phyloP scores from a whole-genome alignment of 1,140 invertebrate species.

The Hyles euphorbiae region DNA sequence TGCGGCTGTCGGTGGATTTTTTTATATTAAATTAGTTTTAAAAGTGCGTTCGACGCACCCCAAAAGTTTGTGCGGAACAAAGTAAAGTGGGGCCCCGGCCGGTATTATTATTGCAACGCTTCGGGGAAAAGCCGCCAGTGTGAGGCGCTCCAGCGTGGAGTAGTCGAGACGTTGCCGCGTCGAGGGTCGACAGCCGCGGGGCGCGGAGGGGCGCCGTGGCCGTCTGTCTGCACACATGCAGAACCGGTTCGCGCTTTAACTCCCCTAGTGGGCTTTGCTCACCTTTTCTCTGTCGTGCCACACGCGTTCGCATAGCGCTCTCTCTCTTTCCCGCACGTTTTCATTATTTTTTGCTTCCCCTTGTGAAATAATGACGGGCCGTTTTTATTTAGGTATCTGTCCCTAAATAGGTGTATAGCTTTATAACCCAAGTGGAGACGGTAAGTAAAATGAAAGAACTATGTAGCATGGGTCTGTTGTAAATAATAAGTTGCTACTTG shows the following conservation, averaged over 20 bases:
- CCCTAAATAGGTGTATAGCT: conserved; percentile 54
- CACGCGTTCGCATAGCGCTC: conserved; percentile 58
- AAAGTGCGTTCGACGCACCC: no score
- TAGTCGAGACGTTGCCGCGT: conserved; percentile 2
- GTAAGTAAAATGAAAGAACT: conserved; percentile 43
- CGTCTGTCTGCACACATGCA: conserved; percentile 73
- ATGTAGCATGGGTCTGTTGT: conserved; percentile 33
- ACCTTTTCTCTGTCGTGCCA: conserved; percentile 58
- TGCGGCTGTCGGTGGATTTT: no score
- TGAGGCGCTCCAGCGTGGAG: conserved; percentile 47
- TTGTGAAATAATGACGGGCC: conserved; percentile 67
- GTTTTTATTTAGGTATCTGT: conserved; percentile 65
- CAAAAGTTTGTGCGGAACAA: no score
- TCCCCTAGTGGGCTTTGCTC: conserved; percentile 59
- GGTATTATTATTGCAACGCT: conserved; percentile 69
- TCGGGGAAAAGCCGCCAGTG: conserved; percentile 65
- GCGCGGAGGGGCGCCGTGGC: conserved; percentile 44
- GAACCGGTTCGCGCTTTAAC: conserved; percentile 70
- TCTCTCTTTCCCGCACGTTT: conserved; percentile 66
- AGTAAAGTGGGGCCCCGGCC: conserved; percentile 32
- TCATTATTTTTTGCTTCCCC: conserved; percentile 73
- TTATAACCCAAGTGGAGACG: conserved; percentile 40
- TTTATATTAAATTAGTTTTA: no score
- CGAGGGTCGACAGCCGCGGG: conserved; percentile 65
- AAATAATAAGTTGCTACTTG: conserved; percentile 19